Evolutionary conservation across 2,888 invertebrate genomes (phyloP).

Genomic region (Hipparchia semele): DNA sequence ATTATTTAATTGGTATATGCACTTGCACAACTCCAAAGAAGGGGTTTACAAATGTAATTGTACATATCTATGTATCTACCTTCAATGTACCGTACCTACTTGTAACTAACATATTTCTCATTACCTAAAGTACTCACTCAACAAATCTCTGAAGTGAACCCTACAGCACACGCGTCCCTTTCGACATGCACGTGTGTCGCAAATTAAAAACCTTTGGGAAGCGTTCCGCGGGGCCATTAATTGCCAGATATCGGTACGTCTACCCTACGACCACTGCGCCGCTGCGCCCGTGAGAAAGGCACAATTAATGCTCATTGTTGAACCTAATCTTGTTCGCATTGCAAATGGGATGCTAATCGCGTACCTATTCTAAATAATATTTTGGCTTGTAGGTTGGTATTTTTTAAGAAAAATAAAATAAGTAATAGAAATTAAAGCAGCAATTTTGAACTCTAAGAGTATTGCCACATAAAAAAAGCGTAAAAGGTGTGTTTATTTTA

Average conservation of each 20-base stretch:
- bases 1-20: too few relatives aligned
- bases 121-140: constrained; percentile 35
- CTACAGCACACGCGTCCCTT: constrained; percentile 66
- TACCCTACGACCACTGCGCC: constrained; percentile 47
- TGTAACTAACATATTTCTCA: constrained; percentile 35
- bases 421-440: too few relatives aligned
- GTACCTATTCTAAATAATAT: constrained; percentile 1
- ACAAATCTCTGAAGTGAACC: constrained; percentile 40
- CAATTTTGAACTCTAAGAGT: too few relatives aligned
- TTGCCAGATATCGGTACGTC: constrained; percentile 57
- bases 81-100: background rate
- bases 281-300: constrained; percentile 58
- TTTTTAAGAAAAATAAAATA: too few relatives aligned
- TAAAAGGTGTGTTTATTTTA: too few relatives aligned
- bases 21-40: too few relatives aligned
- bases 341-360: constrained; percentile 11
- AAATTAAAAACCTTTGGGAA: constrained; percentile 75
- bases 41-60: background rate
- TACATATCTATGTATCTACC: background rate
- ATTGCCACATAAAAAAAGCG: too few relatives aligned
- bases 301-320: constrained; percentile 56
- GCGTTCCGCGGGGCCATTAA: constrained; percentile 63
- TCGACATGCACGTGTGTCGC: constrained; percentile 72
- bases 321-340: constrained; percentile 31
- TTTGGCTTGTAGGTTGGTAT: background rate